Evolutionary conservation across 2,113 vertebrate genomes (phyloP).

Genomic region (Ramphastos sulfuratus): DNA sequence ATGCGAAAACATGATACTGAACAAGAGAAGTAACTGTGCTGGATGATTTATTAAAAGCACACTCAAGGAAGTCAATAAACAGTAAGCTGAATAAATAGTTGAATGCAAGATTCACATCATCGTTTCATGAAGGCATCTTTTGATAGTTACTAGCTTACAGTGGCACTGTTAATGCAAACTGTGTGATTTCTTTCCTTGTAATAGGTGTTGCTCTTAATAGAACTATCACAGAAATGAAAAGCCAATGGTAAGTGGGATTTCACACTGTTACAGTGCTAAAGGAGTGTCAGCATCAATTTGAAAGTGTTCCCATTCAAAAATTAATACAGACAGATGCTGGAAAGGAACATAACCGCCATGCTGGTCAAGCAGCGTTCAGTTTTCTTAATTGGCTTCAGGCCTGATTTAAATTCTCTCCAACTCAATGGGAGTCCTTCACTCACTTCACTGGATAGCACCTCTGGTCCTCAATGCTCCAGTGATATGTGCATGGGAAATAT

Average conservation of each 20-base stretch:
- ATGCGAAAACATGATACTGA: not conserved
- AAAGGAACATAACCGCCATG: slow-evolving; percentile 35
- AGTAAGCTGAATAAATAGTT: not conserved
- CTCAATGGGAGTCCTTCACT: not conserved
- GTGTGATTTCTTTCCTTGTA: slow-evolving; percentile 65
- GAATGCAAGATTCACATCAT: not conserved
- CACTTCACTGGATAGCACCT: not conserved
- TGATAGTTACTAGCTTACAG: slow-evolving; percentile 41
- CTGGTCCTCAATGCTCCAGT: not conserved
- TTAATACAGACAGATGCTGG: slow-evolving; percentile 46
- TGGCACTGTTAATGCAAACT: slow-evolving; percentile 57
- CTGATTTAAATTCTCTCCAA: not conserved
- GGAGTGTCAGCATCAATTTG: slow-evolving; percentile 62
- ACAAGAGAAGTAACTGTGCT: not conserved
- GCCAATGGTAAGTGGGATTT: slow-evolving; percentile 54
- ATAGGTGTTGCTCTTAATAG: slow-evolving; percentile 30
- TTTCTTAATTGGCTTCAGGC: slow-evolving; percentile 2
- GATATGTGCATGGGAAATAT: not conserved
- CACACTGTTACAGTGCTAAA: slow-evolving; percentile 51
- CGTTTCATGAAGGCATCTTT: slow-evolving; percentile 64
- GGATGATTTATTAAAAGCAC: not conserved
- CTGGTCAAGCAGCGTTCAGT: slow-evolving; percentile 13
- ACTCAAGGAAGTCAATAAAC: not conserved
- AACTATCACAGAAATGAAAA: slow-evolving; percentile 68
- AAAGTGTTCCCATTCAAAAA: slow-evolving; percentile 60